Evolutionary conservation across 2,797 vertebrate genomes (phyloP).

Genomic region (Denticeps clupeoides): DNA sequence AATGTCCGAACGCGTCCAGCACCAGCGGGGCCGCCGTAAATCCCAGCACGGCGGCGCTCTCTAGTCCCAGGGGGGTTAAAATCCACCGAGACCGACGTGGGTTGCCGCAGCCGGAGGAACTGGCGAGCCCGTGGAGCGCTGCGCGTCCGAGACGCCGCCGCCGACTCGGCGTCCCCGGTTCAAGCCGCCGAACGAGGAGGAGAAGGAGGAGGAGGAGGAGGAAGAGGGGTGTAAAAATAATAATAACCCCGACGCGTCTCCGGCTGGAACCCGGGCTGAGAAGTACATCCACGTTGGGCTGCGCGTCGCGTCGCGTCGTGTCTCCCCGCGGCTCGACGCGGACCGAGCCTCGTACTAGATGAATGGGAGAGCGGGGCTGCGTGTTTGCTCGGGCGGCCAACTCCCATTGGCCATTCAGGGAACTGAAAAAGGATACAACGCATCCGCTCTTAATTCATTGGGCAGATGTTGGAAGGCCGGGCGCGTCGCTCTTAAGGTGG

Average conservation of each 20-base stretch:
- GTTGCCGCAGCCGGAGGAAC: slow-evolving; percentile 17
- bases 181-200: too few species aligned
- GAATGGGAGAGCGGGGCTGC: slow-evolving; percentile 58
- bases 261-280: slow-evolving; percentile 4
- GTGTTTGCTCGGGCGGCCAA: slow-evolving; percentile 53
- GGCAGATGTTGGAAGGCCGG: slow-evolving; percentile 54
- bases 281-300: slow-evolving; percentile 36
- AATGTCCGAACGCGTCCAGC: too few species aligned
- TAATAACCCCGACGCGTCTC: too few species aligned
- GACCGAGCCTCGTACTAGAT: slow-evolving; percentile 57
- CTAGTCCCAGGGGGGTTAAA: slow-evolving; percentile 37
- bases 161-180: too few species aligned
- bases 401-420: slow-evolving; percentile 61
- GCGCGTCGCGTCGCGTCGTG: slow-evolving; percentile 4
- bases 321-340: slow-evolving; percentile 12
- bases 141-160: slow-evolving; percentile 39
- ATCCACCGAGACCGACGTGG: slow-evolving; percentile 42
- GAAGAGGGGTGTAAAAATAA: too few species aligned
- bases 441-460: slow-evolving; percentile 69
- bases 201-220: too few species aligned
- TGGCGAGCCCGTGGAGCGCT: slow-evolving; percentile 27
- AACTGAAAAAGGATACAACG: slow-evolving; percentile 67
- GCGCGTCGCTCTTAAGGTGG: slow-evolving; percentile 61
- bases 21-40: slow-evolving; percentile 35
- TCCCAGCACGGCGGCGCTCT: slow-evolving; percentile 51